Evolutionary conservation across 2,888 invertebrate genomes (phyloP), one percentile per base, ranked within the genome.

Genomic region (Elmis aenea): DNA sequence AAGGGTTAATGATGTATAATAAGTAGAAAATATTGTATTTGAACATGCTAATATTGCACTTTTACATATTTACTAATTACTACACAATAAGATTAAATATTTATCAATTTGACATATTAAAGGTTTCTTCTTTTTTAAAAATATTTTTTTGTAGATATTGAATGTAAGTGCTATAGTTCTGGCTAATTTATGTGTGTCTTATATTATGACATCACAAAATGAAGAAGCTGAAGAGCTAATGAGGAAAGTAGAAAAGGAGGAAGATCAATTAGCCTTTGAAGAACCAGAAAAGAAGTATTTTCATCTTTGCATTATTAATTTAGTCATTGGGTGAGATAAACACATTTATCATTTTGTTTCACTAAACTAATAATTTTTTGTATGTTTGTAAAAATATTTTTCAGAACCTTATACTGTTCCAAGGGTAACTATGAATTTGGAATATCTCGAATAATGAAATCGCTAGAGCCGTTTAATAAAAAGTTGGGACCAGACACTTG

Each of bases 351-450:
- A 11, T 21, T 12, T 13, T 21, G 10, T 14, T 36, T 13, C 11
- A 22, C 22, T 37, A 29, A 13, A 18, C n/a, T n/a, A 8, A 12
- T 21, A 22, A 3, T 26, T 11, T 26, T 13, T 26, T 26, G 26
- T 11, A 6, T 6, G 4, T 4, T 8, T 23, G 4, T 21, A 16
- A n/a, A n/a, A 25, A 35, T 41, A 32, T 37, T 34, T 67, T 68
- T 25, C 59, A 81, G 81, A 8, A 99, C 97, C 0, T 70, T 99
- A 20, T 99, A 99, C 66, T 99, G 97, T 62, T 91, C 96, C 2
- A 99, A 97, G 69, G 95, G 95, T 1, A 99, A 99, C 69, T 99
- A 94, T 58, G 97, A 99, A 67, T 99, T 99, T 68, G 99, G 99
- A 1, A 88, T 99, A 54, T 94, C 95, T 0, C 76, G 97, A 43